Evolutionary conservation across 2,113 vertebrate species (phyloP).

Genomic region (Oncorhynchus tshawytscha): DNA sequence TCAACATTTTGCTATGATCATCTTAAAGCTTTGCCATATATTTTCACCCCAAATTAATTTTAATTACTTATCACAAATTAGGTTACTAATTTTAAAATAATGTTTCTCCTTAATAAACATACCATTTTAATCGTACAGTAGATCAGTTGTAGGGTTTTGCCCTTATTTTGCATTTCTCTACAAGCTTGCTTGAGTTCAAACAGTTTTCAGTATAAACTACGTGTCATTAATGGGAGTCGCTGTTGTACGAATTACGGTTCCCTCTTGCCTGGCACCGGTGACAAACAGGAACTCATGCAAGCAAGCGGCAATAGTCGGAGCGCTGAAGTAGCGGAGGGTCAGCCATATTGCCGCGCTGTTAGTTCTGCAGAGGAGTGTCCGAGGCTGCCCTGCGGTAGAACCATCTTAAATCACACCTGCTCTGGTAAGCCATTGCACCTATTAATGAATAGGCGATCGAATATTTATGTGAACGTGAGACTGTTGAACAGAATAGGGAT

Average conservation of each 20-base stretch:
- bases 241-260: constrained; percentile 12
- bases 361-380: constrained; percentile 33
- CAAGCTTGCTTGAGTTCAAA: background rate
- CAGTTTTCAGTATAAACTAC: background rate
- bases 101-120: too few relatives aligned
- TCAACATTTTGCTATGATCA: too few relatives aligned
- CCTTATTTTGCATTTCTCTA: too few relatives aligned
- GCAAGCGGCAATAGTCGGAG: constrained; percentile 13
- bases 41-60: too few relatives aligned
- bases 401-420: constrained; percentile 16
- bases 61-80: too few relatives aligned
- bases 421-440: constrained; percentile 47
- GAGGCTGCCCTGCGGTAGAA: background rate
- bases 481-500: background rate
- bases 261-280: background rate
- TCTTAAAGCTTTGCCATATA: too few relatives aligned
- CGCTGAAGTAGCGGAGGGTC: background rate
- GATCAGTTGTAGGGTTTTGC: too few relatives aligned
- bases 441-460: background rate
- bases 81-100: too few relatives aligned
- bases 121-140: too few relatives aligned
- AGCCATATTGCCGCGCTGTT: constrained; percentile 12
- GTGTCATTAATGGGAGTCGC: constrained; percentile 12
- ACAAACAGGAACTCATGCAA: constrained; percentile 43
- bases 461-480: background rate